Percentiles rank a stretch among this genome's conserved stretches.
Conservation (phyloP, 2,797 vertebrate species). For the Myiotriccus ornatus region DNA sequence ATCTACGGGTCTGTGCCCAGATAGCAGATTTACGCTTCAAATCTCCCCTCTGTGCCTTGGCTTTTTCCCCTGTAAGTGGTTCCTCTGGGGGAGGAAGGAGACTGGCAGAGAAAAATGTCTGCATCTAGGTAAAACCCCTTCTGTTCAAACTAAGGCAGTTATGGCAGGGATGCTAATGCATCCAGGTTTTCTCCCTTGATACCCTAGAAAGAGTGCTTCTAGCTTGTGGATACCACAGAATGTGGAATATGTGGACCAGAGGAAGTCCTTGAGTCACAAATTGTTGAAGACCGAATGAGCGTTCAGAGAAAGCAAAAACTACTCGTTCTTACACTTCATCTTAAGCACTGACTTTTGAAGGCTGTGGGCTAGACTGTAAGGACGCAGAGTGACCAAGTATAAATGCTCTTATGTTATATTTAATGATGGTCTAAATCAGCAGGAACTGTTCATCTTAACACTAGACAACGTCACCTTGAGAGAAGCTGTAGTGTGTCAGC, state of each 20-base stretch:
- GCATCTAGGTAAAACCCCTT: background rate
- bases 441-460: background rate
- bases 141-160: background rate
- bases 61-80: background rate
- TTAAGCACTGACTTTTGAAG: background rate
- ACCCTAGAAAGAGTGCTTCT: background rate
- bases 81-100: background rate
- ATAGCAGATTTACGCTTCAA: background rate
- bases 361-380: background rate
- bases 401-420: background rate
- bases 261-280: background rate
- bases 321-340: background rate
- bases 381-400: background rate
- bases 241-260: background rate
- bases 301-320: background rate
- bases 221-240: background rate
- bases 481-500: background rate
- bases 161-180: background rate
- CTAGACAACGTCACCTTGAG: background rate
- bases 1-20: background rate
- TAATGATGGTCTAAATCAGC: background rate
- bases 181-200: background rate
- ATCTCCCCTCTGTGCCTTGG: background rate
- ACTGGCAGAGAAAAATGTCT: background rate
- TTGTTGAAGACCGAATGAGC: background rate